Base-by-base conservation (phyloP, 2,888 invertebrate genomes). In the Platycheirus rosarum region DNA sequence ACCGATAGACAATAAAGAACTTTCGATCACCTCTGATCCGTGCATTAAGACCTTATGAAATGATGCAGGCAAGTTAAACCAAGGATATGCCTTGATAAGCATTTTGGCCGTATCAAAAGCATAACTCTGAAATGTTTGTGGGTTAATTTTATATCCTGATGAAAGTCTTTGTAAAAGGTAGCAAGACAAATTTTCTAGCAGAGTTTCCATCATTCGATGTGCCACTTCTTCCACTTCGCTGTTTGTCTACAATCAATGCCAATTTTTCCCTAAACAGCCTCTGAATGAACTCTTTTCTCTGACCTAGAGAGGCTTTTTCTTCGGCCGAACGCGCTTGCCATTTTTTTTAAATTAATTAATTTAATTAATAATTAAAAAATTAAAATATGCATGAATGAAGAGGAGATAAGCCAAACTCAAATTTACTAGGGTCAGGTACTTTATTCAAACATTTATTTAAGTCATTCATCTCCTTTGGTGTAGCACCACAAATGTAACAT, bases 181-280 rank as follows among this genome's bases (percentile, higher is more conserved):
- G 14, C 13, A 1, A 14, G 13, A 40, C 13, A 40, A 40, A 40
- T 42, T 1, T 16, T 14, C 42, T 13, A 16, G 42, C 42, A 42
- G 42, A 14, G 14, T 42, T 42, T 13, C 42, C 42, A 14, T 42
- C 42, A 14, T 42, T 42, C 6, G 16, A 42, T 42, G 42, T 42
- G 42, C 16, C 42, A 42, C 42, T 42, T 42, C 42, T 8, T 42
- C 14, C 14, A 42, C 42, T 42, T 42, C 42, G 42, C 14, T 14
- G 42, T 16, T 42, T 42, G 42, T 42, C 42, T 14, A 42, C 16
- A 42, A 42, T 42, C 14, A 16, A 42, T n/a, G 14, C 42, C 14
- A 42, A 42, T 42, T 7, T 13, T 42, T 42, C 42, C 42, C 42
- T 42, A 42, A 42, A 8, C 16, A 14, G 42, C 14, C 16, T 42